Evolutionary conservation across 53 echinoderm and acorn worm species (phyloP), one percentile per base, ranked within the genome.

Genomic region (Antedon mediterranea): DNA sequence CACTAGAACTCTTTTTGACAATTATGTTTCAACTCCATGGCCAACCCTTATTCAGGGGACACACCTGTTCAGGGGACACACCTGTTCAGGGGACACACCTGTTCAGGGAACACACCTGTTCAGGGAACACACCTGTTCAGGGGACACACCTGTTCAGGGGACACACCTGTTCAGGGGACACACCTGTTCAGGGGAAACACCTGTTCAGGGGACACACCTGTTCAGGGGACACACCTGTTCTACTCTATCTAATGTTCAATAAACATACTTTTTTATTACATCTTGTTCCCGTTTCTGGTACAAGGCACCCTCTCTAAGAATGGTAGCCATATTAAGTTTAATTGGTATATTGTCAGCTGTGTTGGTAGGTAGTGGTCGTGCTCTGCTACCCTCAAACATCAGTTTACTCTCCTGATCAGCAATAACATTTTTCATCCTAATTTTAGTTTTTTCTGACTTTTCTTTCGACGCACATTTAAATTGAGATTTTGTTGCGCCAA

Each of bases 261-360:
- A 15, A 0, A 74, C 90, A 83, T 77, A 97, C 91, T 92, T 89
- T 78, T 92, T 91, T 78, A 97, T 84, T 75, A 89, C 92, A 44
- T 89, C 86, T 26, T 92, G 92, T 72, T 97, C 97, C 34, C 89
- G 85, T 81, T 88, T 97, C 82, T 91, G 91, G 83, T 91, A 97
- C 71, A 97, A 90, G 41, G 85, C 88, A 28, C 97, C 95, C 79
- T 95, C 95, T 72, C 95, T 87, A 31, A 95, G 74, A 44, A 95
- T 95, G 87, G 91, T 83, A 32, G 95, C 95, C 72, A 89, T 89
- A 75, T 95, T 95, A 75, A 95, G 86, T 71, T 91, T 91, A 83
- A 95, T 95, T 71, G 95, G 91, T 28, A 89, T 74, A 43, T 89
- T 89, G 71, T 92, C 85, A 5, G 85, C 76, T 28, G 79, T 81